Base-by-base conservation (phyloP, 2,113 vertebrate genomes). In the Nicator chloris region DNA sequence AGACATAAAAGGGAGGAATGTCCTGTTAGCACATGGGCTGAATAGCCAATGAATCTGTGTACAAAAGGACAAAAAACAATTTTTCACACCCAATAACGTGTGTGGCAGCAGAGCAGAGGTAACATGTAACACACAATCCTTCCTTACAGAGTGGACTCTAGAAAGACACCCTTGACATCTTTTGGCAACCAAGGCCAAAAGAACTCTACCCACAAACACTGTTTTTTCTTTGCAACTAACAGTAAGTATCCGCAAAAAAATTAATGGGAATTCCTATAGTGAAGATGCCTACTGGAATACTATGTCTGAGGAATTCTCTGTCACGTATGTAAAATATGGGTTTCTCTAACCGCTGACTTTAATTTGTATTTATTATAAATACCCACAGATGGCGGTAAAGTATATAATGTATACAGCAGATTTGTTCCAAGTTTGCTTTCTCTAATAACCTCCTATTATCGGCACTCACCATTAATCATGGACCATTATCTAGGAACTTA, bases 401-500 rank as follows among this genome's bases (percentile, higher is more conserved):
- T 75, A 30, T 93, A 60, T 93, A 93, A 97, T 60, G 60, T 54
- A 94, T 82, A 88, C 40, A 70, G 60, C 63, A 87, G 81, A 68
- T 91, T 85, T 77, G 86, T 81, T 95, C 84, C 88, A 90, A 91
- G 66, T 76, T 93, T 86, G 39, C 81, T 93, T 83, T 71, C 91
- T 91, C 83, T 96, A 96, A 96, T 93, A 97, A 91, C 65, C 66
- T 95, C 81, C 63, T 82, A 90, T 88, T 94, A 93, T n/a, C 65
- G 90, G 88, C 76, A 68, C 77, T 94, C 68, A 79, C 83, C 92
- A 90, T 96, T 97, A 97, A 97, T 95, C 95, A 96, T 64, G 57
- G 75, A 51, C 89, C 90, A 96, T 97, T 96, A 96, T 94, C 86
- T 87, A 75, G 68, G 88, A 96, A 97, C 68, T 91, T 88, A 95